Conservation (phyloP, 2,797 vertebrate genomes). For the Fistularia commersonii region DNA sequence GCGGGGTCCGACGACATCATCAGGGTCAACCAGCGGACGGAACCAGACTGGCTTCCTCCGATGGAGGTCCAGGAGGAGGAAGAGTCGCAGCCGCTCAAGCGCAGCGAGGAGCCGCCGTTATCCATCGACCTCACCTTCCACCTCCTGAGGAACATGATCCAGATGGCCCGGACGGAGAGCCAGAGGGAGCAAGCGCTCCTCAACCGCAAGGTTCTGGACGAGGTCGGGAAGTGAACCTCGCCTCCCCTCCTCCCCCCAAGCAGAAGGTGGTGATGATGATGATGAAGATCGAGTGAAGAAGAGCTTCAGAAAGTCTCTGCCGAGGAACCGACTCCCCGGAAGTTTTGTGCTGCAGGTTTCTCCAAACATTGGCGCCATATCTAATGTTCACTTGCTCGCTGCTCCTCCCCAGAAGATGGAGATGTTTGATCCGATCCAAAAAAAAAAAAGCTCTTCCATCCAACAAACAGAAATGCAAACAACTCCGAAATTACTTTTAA, state of each 20-base stretch:
- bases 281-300: too few relatives aligned
- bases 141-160: conserved; percentile 89
- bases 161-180: conserved; percentile 85
- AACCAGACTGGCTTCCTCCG: conserved; percentile 22
- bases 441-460: too few relatives aligned
- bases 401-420: too few relatives aligned
- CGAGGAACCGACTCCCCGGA: too few relatives aligned
- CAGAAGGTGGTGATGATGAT: too few relatives aligned
- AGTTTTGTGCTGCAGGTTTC: too few relatives aligned
- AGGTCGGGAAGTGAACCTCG: conserved; percentile 83
- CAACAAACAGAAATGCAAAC: too few relatives aligned
- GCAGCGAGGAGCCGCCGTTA: conserved; percentile 81
- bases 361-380: too few relatives aligned
- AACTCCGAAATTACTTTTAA: too few relatives aligned
- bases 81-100: conserved; percentile 60
- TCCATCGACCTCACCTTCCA: conserved; percentile 96
- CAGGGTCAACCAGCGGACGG: conserved; percentile 44
- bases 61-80: conserved; percentile 15
- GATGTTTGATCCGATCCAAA: too few relatives aligned
- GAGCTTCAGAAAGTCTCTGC: too few relatives aligned
- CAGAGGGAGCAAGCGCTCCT: conserved; percentile 84
- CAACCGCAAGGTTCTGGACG: conserved; percentile 87
- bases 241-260: background rate
- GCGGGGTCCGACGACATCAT: conserved; percentile 61
- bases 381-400: too few relatives aligned